phyloP scores from a whole-genome alignment of 35 echinoderm and acorn worm species.

The Lytechinus pictus region DNA sequence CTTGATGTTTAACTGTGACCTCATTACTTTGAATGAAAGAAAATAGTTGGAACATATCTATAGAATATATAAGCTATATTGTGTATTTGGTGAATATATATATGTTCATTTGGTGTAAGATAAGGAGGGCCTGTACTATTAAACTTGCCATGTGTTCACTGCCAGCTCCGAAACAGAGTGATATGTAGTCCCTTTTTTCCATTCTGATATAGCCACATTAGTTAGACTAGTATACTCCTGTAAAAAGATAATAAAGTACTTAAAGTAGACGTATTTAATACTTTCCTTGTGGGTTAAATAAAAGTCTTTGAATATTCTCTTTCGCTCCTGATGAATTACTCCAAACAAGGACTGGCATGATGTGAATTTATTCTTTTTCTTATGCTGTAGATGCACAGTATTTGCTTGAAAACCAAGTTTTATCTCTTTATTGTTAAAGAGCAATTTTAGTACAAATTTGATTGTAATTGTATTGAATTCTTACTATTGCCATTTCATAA shows the following conservation, averaged over 20 bases:
- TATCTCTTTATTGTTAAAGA: background rate
- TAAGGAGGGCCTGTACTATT: slow-evolving; percentile 38
- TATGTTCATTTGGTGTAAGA: slow-evolving; percentile 25
- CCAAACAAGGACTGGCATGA: background rate
- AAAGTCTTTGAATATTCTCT: background rate
- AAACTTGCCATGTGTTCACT: slow-evolving; percentile 54
- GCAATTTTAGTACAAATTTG: background rate
- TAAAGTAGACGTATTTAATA: background rate
- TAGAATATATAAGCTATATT: slow-evolving; percentile 30
- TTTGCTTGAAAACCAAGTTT: background rate
- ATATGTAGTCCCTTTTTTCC: background rate
- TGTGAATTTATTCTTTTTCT: background rate
- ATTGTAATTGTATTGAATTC: background rate
- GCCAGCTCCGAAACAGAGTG: background rate
- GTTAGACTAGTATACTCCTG: background rate
- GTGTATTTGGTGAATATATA: slow-evolving; percentile 56
- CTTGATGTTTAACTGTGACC: slow-evolving; percentile 1
- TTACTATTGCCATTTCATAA: background rate
- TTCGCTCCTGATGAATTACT: background rate
- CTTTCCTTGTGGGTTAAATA: background rate
- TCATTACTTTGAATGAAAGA: background rate
- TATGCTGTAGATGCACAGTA: background rate
- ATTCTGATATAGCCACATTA: background rate
- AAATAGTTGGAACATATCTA: slow-evolving; percentile 46
- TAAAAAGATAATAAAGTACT: background rate